Conservation (phyloP, 23 tunicate species). For the Trididemnum nubilum region DNA sequence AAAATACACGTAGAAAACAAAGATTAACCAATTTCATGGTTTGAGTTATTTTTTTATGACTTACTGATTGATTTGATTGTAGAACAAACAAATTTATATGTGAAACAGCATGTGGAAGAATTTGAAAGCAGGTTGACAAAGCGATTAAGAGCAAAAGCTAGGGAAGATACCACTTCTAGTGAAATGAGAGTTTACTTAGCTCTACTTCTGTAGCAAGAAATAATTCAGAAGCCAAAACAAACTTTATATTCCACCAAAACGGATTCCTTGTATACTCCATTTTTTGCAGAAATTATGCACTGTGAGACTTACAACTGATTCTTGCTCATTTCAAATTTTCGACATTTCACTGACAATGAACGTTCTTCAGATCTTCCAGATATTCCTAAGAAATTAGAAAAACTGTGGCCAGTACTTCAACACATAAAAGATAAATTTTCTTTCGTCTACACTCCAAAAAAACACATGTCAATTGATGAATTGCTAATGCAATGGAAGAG, state of each 20-base stretch:
- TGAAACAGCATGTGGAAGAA: not conserved
- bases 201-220: constrained; percentile 24
- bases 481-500: constrained; percentile 17
- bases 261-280: constrained; percentile 8
- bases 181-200: constrained; percentile 11
- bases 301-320: constrained; percentile 1
- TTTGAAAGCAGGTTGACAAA: not conserved
- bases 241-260: not conserved
- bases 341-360: constrained; percentile 15
- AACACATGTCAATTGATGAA: constrained; percentile 12
- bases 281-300: constrained; percentile 6
- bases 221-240: not conserved
- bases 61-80: not conserved
- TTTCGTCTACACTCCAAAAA: not conserved
- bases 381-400: constrained; percentile 5
- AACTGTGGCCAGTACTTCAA: constrained; percentile 13
- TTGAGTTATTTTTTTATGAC: too few species aligned
- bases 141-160: not conserved
- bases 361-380: too few species aligned
- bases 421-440: constrained; percentile 5
- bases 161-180: not conserved
- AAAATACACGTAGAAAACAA: not conserved
- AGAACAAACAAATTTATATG: constrained; percentile 1
- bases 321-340: not conserved
- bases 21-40: not conserved